Evolutionary conservation across 2,888 invertebrate species (phyloP), one percentile per base, ranked within the genome.

Genomic region (Diarsia dahlii): DNA sequence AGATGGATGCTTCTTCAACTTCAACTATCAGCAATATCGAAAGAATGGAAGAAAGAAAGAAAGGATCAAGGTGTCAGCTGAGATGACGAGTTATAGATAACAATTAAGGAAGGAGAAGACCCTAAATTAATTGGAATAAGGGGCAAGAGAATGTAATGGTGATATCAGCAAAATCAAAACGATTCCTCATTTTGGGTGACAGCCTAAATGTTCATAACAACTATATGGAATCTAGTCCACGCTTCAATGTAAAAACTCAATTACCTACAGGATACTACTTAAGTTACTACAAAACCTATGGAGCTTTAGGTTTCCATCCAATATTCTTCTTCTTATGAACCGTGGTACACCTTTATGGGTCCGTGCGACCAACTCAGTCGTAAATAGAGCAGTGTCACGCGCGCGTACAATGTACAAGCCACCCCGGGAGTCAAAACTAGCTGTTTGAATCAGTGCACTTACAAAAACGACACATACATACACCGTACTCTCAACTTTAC

Each of bases 301-400:
- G 52, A 60, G 8, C 52, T 68, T 63, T 10, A 62, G 76, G 70
- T 69, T 68, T 68, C 1, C 8, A 23, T 75, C 63, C 9, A 71
- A 79, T 67, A 74, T 80, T 86, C 90, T 82, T 82, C 91, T 69
- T 82, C 79, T 82, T 78, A 60, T 88, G 94, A 88, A 87, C 92
- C 94, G 87, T 79, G 89, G 84, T 86, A 88, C 86, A 91, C 90
- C 90, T 92, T 91, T 91, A 92, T 91, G 89, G 92, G 89, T 92
- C 92, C 91, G 90, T 87, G 92, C 91, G 89, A 88, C 88, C 91
- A 89, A 88, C 90, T 88, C 88, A 89, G 88, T 95, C 95, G 95
- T 95, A 96, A 95, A 96, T 95, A 96, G 96, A 95, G 93, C 94
- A 93, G 93, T 96, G 96, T 95, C 96, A 95, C 95, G 95, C 95